Conservation (phyloP, 2,113 vertebrate genomes). For the Catharus fuscescens region DNA sequence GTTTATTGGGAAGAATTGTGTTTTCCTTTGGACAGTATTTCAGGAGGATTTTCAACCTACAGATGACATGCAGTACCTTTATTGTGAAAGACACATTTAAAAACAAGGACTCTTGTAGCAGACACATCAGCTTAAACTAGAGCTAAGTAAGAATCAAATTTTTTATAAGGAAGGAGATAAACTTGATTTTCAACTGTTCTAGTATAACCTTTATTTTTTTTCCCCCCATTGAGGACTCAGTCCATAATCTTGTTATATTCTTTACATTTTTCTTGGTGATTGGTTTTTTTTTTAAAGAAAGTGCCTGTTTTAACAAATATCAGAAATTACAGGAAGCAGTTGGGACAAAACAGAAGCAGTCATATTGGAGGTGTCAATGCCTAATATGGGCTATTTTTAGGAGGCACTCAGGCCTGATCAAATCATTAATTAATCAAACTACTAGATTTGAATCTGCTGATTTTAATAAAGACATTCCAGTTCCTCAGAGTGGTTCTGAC, state of each 20-base stretch:
- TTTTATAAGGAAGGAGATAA: background rate
- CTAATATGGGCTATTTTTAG: background rate
- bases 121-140: background rate
- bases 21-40: background rate
- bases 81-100: background rate
- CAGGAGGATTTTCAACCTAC: background rate
- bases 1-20: background rate
- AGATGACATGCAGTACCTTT: background rate
- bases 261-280: background rate
- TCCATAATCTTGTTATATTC: background rate
- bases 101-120: background rate
- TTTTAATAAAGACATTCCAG: background rate
- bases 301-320: background rate
- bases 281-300: background rate
- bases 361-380: background rate
- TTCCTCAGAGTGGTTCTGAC: background rate
- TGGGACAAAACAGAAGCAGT: background rate
- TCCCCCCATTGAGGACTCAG: background rate
- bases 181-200: background rate
- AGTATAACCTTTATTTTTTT: background rate
- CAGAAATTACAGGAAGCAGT: background rate
- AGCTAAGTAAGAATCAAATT: background rate
- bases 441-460: background rate
- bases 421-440: background rate
- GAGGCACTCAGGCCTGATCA: background rate